Percentiles rank a stretch among this genome's conserved stretches.
Conservation (phyloP, 2,888 invertebrate species). For the Tanypteryx hageni region DNA sequence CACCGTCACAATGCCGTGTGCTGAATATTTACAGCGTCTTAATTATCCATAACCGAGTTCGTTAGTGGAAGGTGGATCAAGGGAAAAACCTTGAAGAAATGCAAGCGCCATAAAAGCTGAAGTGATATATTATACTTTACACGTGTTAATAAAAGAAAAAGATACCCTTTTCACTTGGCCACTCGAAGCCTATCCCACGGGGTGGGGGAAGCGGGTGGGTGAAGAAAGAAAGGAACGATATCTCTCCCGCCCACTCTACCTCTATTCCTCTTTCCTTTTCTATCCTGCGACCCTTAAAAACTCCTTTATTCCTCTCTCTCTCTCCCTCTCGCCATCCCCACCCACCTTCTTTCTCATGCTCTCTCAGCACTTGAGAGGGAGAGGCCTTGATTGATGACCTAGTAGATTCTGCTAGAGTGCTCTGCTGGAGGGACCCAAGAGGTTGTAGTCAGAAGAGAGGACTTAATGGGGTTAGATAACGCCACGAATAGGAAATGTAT, state of each 20-base stretch:
- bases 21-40: neutral
- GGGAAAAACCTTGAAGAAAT: neutral
- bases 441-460: neutral
- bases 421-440: neutral
- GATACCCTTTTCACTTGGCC: neutral
- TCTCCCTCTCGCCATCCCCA: neutral
- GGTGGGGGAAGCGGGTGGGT: neutral
- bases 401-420: neutral
- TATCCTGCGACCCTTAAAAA: slow-evolving; percentile 11
- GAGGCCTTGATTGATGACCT: slow-evolving; percentile 15
- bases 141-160: slow-evolving; percentile 38
- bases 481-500: too few relatives aligned
- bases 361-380: neutral
- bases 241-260: neutral
- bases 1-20: neutral
- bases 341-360: neutral
- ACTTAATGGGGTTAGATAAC: too few relatives aligned
- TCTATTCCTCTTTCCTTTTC: neutral
- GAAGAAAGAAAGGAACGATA: neutral
- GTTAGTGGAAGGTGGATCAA: neutral
- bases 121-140: slow-evolving; percentile 37
- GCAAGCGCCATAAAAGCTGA: neutral
- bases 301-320: neutral
- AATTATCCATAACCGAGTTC: neutral
- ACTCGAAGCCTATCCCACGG: slow-evolving; percentile 19